These are phyloP conservation scores for Drosophila recens DNA, from an alignment of 2,888 invertebrate genomes.

Conservation along the genomic window DNA sequence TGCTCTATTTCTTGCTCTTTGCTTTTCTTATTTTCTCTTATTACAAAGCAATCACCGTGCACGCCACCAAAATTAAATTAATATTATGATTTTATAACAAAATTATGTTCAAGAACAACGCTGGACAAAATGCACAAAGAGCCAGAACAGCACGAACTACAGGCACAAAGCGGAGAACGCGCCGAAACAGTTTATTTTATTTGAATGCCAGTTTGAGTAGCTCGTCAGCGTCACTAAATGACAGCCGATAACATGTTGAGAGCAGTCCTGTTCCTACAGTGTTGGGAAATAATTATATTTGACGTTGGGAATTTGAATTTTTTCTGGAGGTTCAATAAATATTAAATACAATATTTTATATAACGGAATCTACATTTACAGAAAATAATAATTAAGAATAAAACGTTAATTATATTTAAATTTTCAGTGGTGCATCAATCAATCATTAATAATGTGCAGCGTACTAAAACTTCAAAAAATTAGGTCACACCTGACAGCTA, in stretches of 20 bases:
- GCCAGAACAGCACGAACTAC: slow-evolving; percentile 31
- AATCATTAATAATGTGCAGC: background rate
- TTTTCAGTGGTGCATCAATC: background rate
- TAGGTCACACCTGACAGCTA: background rate
- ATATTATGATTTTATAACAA: slow-evolving; percentile 19
- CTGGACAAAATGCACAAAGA: slow-evolving; percentile 39
- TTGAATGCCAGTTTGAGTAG: slow-evolving; percentile 62
- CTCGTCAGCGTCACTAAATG: slow-evolving; percentile 47
- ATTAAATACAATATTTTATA: background rate
- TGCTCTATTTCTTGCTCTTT: slow-evolving; percentile 14
- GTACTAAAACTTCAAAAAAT: background rate
- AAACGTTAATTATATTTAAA: background rate
- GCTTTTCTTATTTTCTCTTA: background rate
- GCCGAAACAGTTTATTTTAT: slow-evolving; percentile 73
- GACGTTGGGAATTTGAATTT: slow-evolving; percentile 38
- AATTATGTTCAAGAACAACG: slow-evolving; percentile 20
- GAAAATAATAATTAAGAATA: background rate
- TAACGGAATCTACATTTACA: background rate
- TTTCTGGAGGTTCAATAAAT: background rate
- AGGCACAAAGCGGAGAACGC: slow-evolving; percentile 67
- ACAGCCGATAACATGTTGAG: slow-evolving; percentile 33
- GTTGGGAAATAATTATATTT: slow-evolving; percentile 2
- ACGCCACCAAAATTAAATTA: slow-evolving; percentile 10
- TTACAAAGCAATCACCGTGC: background rate
- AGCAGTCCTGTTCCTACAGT: slow-evolving; percentile 38